A percentile compares a stretch with the other conserved stretches of the same genome.
Conservation (phyloP, 2,888 invertebrate species). For the Pandemis cinnamomeana region DNA sequence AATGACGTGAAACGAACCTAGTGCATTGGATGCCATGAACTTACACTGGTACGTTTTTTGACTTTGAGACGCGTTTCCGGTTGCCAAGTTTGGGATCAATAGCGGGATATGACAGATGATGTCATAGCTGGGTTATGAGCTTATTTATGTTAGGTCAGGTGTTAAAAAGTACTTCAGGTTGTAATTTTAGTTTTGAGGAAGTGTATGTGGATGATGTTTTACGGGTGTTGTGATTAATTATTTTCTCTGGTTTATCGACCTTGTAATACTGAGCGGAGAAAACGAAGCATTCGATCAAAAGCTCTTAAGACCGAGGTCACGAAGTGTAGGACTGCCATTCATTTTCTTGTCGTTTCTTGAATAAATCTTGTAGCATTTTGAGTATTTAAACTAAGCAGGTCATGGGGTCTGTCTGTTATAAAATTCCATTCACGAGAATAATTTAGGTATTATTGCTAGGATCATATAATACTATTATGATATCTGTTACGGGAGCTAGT, state of each 20-base stretch:
- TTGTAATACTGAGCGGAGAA: conserved; percentile 34
- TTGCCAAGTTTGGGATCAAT: conserved; percentile 63
- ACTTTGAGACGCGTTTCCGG: conserved; percentile 51
- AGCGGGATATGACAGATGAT: conserved; percentile 63
- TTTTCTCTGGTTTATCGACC: conserved; percentile 26
- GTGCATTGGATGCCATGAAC: conserved; percentile 69
- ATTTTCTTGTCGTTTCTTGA: not conserved
- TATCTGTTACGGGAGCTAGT: not conserved
- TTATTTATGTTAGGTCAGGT: conserved; percentile 22
- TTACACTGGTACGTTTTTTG: conserved; percentile 62
- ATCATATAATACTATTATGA: not conserved
- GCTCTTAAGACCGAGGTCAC: conserved; percentile 32
- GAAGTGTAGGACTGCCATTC: conserved; percentile 4
- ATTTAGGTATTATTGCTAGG: not conserved
- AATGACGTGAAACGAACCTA: conserved; percentile 54
- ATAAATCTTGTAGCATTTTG: not conserved
- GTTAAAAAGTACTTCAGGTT: conserved; percentile 2
- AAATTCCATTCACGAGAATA: not conserved
- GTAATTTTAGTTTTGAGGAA: not conserved
- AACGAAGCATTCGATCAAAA: conserved; percentile 21
- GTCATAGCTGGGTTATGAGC: conserved; percentile 56
- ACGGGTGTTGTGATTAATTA: conserved; percentile 16
- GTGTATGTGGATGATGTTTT: conserved; percentile 9
- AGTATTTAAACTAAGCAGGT: not conserved
- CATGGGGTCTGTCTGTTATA: not conserved